A percentile compares a stretch with the other conserved stretches of the same genome.
phyloP scores from a whole-genome alignment of 2,113 vertebrate genomes.

The Cromileptes altivelis region DNA sequence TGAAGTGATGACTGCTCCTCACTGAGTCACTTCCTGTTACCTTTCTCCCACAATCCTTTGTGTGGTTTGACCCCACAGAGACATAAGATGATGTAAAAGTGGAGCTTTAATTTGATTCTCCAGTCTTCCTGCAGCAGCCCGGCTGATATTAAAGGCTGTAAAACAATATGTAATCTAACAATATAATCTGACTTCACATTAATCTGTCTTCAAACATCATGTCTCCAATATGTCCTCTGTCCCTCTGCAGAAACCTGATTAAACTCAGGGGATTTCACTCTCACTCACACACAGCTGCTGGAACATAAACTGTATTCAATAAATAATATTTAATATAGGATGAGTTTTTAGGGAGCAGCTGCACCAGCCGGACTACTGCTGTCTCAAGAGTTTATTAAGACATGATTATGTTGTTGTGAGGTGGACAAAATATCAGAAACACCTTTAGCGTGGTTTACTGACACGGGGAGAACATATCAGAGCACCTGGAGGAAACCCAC shows the following conservation, averaged over 20 bases:
- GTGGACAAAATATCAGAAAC: no score
- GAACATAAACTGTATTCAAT: no score
- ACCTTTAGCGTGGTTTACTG: no score
- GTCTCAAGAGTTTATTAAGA: no score
- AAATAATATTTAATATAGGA: background rate
- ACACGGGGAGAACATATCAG: no score
- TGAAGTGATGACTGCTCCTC: background rate
- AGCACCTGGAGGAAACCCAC: no score
- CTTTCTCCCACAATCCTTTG: slow-evolving; percentile 11
- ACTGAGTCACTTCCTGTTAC: background rate
- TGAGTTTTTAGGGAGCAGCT: no score
- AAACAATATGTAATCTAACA: slow-evolving; percentile 19
- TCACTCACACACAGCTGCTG: background rate
- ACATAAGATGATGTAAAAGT: slow-evolving; percentile 74
- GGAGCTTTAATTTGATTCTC: slow-evolving; percentile 79
- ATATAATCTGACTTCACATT: slow-evolving; percentile 22
- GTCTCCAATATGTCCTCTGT: slow-evolving; percentile 16
- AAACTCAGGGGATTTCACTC: slow-evolving; percentile 57
- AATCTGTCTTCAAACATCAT: slow-evolving; percentile 30
- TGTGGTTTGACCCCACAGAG: background rate
- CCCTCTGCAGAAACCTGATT: slow-evolving; percentile 45
- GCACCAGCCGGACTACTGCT: no score
- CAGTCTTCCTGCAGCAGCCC: slow-evolving; percentile 76
- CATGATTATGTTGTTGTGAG: no score
- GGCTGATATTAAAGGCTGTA: slow-evolving; percentile 84